Evolutionary conservation across 2,888 invertebrate species (phyloP), one percentile per base, ranked within the genome.

Genomic region (Drosophila mercatorum): DNA sequence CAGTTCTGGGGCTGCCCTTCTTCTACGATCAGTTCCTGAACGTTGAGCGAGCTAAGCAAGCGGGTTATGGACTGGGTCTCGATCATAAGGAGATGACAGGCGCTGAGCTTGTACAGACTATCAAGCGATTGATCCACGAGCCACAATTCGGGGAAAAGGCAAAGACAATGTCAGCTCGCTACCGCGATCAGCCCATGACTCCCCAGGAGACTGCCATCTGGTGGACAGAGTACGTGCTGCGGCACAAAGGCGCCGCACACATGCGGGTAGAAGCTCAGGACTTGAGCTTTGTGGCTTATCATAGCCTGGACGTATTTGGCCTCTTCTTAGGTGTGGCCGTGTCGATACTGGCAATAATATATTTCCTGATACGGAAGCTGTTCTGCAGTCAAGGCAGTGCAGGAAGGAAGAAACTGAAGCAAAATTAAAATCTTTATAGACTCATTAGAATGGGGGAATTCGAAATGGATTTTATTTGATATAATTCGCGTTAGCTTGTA

Each of bases 11-110:
- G 0, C 90, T 94, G 61, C 94, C 94, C 1, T 88, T 94, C 49
- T 93, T 93, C 63, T 93, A 91, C 10, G 94, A 94, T 83, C 94
- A 94, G 83, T 91, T 92, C 46, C 73, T 93, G 22, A 94, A 94
- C 75, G 93, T 94, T 66, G 91, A 86, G 4, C 91, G 92, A 17
- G 93, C 93, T 0, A 92, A 87, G 41, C 75, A 81, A 0, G 82
- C 89, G 2, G 94, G 94, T 3, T 93, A 90, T 75, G 94, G 92
- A 0, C 64, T 93, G 22, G 83, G 78, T 1, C 75, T 94, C n/a
- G 88, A 92, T 34, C 91, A 90, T 28, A 73, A 83, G 0, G 72
- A 85, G 8, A 72, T 94, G 58, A 92, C 88, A 0, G 91, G 90
- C 49, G 75, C 90, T 5, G 83, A 80, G 11, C 71, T 94, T 1